Evolutionary conservation across 2,113 vertebrate genomes (phyloP).

Genomic region (Anoura caudifer): DNA sequence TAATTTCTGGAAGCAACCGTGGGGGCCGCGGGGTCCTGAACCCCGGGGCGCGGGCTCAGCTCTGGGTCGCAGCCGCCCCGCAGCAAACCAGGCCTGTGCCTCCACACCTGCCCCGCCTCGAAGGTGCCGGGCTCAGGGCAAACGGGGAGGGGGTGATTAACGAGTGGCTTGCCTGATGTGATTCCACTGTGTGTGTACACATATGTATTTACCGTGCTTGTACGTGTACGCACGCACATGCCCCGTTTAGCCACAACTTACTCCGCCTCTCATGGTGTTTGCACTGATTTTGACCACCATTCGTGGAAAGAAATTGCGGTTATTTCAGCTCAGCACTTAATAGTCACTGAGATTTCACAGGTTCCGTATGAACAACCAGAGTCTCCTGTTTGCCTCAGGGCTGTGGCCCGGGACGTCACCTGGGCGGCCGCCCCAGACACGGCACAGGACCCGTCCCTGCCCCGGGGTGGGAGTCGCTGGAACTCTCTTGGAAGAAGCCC

Average conservation of each 20-base stretch:
- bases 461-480: no score
- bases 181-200: not conserved
- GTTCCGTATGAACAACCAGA: no score
- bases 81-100: fast-evolving
- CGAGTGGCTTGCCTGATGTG: not conserved
- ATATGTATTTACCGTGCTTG: not conserved
- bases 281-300: not conserved
- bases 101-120: not conserved
- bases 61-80: not conserved
- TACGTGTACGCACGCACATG: not conserved
- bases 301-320: not conserved
- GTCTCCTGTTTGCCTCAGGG: no score
- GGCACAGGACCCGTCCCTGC: no score
- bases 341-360: no score
- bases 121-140: not conserved
- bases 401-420: no score
- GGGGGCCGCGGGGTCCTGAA: not conserved
- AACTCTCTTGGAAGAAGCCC: no score
- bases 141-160: not conserved
- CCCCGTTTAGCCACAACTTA: not conserved
- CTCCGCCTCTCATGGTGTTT: not conserved
- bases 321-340: not conserved
- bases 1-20: not conserved
- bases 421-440: no score
- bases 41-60: not conserved